Percentiles rank a stretch among this genome's conserved stretches.
Conservation (phyloP, 2,888 invertebrate species). For the Ctenicera cuprea region DNA sequence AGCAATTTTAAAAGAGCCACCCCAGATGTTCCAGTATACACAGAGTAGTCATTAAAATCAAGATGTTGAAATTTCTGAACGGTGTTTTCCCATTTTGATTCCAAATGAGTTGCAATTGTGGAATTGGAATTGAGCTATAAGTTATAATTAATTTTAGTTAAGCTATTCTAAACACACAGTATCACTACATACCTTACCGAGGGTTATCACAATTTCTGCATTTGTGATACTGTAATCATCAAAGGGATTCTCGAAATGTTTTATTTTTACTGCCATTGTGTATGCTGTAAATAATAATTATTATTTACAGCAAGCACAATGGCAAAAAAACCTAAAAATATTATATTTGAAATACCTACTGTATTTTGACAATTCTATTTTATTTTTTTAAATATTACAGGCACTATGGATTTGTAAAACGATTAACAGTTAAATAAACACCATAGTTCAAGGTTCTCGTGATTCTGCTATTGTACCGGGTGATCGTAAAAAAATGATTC, state of each 20-base stretch:
- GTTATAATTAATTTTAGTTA: neutral
- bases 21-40: constrained; percentile 87
- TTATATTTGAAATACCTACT: too few relatives aligned
- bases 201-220: constrained; percentile 69
- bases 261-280: constrained; percentile 25
- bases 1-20: constrained; percentile 80
- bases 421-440: too few relatives aligned
- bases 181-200: constrained; percentile 58
- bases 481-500: too few relatives aligned
- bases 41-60: constrained; percentile 77
- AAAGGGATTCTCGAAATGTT: constrained; percentile 73
- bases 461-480: too few relatives aligned
- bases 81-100: constrained; percentile 71
- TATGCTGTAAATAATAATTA: neutral
- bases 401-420: too few relatives aligned
- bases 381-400: too few relatives aligned
- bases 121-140: constrained; percentile 74
- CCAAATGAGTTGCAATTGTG: constrained; percentile 68
- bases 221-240: constrained; percentile 71
- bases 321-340: too few relatives aligned
- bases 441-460: too few relatives aligned
- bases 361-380: too few relatives aligned
- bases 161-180: neutral
- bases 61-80: constrained; percentile 70
- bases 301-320: too few relatives aligned